Conservation (phyloP, 1,140 invertebrate species). For the Piezodorus guildinii region DNA sequence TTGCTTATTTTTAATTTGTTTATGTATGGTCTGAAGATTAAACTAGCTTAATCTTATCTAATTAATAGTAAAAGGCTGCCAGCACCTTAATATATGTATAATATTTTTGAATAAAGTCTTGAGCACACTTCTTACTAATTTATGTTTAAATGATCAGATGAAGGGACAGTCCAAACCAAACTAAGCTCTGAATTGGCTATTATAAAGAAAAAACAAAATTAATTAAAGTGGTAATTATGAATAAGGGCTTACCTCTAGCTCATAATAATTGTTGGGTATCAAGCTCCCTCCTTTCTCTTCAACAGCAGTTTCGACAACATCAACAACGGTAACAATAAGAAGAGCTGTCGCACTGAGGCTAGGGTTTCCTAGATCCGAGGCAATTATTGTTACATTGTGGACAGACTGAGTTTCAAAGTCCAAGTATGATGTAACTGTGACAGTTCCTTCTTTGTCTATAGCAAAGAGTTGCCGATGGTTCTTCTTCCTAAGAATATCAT, state of each 20-base stretch:
- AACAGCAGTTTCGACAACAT: slow-evolving; percentile 42
- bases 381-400: slow-evolving; percentile 66
- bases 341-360: slow-evolving; percentile 65
- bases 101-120: too few species aligned
- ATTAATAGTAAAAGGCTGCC: too few species aligned
- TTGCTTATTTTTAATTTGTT: too few species aligned
- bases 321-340: slow-evolving; percentile 50
- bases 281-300: slow-evolving; percentile 18
- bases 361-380: slow-evolving; percentile 70
- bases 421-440: slow-evolving; percentile 58
- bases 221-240: too few species aligned
- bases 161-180: too few species aligned
- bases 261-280: slow-evolving; percentile 51
- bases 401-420: slow-evolving; percentile 54
- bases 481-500: slow-evolving; percentile 49
- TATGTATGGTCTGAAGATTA: too few species aligned
- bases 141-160: too few species aligned
- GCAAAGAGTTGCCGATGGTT: slow-evolving; percentile 53
- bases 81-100: too few species aligned
- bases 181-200: not conserved
- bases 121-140: too few species aligned
- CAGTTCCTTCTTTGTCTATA: slow-evolving; percentile 67
- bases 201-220: not conserved
- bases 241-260: slow-evolving; percentile 42
- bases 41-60: too few species aligned